phyloP scores from a whole-genome alignment of 1,140 invertebrate genomes.

The Octopus sinensis region DNA sequence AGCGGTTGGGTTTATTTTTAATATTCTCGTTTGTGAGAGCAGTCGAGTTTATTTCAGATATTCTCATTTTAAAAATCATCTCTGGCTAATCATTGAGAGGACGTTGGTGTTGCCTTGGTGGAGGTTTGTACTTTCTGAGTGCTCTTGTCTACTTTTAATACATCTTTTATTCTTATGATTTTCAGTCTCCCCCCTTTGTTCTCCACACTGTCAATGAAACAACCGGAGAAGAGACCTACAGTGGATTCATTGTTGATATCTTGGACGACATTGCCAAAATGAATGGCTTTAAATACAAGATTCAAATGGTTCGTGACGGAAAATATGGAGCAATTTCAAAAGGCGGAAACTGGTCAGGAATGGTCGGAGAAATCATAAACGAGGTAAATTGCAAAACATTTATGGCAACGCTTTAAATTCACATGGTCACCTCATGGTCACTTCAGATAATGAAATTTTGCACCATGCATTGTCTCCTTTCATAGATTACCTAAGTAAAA shows the following conservation, averaged over 20 bases:
- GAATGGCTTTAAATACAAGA: slow-evolving; percentile 27
- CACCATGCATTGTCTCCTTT: not conserved
- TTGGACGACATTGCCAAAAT: slow-evolving; percentile 25
- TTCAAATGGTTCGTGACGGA: slow-evolving; percentile 22
- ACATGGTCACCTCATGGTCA: not conserved
- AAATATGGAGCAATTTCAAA: slow-evolving; percentile 24
- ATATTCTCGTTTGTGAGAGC: too few species aligned
- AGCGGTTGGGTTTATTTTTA: too few species aligned
- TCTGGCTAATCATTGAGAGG: too few species aligned
- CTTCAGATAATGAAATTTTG: not conserved
- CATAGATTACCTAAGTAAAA: not conserved
- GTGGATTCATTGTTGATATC: slow-evolving; percentile 37
- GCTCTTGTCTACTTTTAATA: not conserved
- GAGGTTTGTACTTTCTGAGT: too few species aligned
- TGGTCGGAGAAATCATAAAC: slow-evolving; percentile 33
- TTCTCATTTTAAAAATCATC: too few species aligned
- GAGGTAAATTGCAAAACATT: slow-evolving; percentile 30
- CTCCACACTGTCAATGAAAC: not conserved
- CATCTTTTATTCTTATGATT: not conserved
- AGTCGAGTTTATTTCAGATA: too few species aligned
- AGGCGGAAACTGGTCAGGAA: slow-evolving; percentile 36
- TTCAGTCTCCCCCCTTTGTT: not conserved
- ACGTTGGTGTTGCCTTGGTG: too few species aligned
- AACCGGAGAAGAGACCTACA: slow-evolving; percentile 21
- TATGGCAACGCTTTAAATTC: not conserved